Percentiles rank a stretch among this genome's conserved stretches.
Evolutionary conservation across 2,113 vertebrate species (phyloP).

Genomic region (Mormoops blainvillei): DNA sequence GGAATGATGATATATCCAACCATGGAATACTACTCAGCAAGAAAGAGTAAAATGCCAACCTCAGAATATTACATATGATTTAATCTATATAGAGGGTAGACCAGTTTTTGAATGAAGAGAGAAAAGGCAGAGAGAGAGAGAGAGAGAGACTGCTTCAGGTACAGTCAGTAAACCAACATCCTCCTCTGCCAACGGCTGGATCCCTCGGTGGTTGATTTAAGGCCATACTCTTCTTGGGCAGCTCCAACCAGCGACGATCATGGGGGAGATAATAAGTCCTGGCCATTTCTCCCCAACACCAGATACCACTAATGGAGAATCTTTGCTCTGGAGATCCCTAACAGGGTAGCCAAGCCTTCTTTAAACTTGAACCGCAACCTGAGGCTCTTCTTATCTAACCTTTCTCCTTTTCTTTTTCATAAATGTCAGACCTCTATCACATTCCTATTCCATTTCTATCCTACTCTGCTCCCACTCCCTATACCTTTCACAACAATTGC

Average conservation of each 20-base stretch:
- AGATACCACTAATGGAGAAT: neutral
- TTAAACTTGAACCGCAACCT: neutral
- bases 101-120: neutral
- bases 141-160: fast-evolving
- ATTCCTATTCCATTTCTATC: neutral
- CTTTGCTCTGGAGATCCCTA: neutral
- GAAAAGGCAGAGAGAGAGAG: neutral
- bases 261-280: neutral
- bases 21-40: neutral
- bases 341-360: neutral
- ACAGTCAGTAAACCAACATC: neutral
- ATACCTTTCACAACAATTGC: neutral
- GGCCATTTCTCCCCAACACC: neutral
- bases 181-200: neutral
- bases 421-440: neutral
- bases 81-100: neutral
- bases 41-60: neutral
- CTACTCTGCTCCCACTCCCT: neutral
- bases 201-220: neutral
- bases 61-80: neutral
- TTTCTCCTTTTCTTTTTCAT: neutral
- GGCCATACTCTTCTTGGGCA: neutral
- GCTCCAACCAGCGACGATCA: neutral
- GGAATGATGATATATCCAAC: neutral
- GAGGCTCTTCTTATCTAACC: neutral